Evolutionary conservation across 2,888 invertebrate species (phyloP).

Genomic region (Osmoderma eremita): DNA sequence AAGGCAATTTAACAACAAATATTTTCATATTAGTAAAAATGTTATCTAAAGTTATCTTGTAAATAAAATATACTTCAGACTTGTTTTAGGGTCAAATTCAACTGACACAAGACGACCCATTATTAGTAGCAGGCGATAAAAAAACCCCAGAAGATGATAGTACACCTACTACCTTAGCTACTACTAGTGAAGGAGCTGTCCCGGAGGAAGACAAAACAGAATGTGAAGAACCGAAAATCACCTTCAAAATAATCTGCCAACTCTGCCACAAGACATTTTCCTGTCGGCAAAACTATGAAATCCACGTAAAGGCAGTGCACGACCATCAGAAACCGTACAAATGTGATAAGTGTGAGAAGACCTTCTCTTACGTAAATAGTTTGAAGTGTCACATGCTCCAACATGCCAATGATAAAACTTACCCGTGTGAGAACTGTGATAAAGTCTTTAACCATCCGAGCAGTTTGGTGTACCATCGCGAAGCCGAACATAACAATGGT

Average conservation of each 20-base stretch:
- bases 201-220: background rate
- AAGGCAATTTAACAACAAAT: too few relatives aligned
- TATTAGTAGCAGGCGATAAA: background rate
- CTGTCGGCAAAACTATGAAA: constrained; percentile 70
- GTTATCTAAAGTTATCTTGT: too few relatives aligned
- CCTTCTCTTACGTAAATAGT: constrained; percentile 71
- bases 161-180: too few relatives aligned
- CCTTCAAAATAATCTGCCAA: constrained; percentile 62
- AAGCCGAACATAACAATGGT: constrained; percentile 72
- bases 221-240: constrained; percentile 22
- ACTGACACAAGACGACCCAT: constrained; percentile 39
- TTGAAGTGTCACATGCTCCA: constrained; percentile 68
- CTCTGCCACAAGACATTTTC: constrained; percentile 71
- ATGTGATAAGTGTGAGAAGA: constrained; percentile 70
- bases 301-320: constrained; percentile 71
- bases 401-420: constrained; percentile 65
- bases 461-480: constrained; percentile 79
- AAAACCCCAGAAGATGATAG: constrained; percentile 16
- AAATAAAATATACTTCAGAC: constrained; percentile 10
- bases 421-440: constrained; percentile 75
- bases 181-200: constrained; percentile 5
- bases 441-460: constrained; percentile 78
- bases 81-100: constrained; percentile 47
- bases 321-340: constrained; percentile 68
- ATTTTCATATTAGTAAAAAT: too few relatives aligned